Conservation (phyloP, 64 coral and sea anemone genomes). For the Trachythela sp. region DNA sequence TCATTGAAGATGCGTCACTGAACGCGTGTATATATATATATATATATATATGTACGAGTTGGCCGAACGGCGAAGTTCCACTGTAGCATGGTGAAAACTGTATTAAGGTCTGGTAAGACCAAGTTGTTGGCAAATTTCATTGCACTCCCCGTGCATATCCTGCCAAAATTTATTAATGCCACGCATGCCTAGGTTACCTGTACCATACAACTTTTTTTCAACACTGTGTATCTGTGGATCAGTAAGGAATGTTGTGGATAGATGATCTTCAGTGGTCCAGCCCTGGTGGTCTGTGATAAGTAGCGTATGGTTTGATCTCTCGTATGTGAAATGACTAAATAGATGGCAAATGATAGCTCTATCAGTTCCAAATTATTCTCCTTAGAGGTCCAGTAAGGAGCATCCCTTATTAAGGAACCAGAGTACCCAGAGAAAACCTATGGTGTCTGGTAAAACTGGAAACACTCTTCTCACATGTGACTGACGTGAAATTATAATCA, state of each 20-base stretch:
- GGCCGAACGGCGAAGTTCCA: too few relatives aligned
- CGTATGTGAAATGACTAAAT: slow-evolving; percentile 73
- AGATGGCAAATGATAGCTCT: not conserved
- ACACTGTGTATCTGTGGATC: slow-evolving; percentile 92
- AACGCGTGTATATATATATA: too few relatives aligned
- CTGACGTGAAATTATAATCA: too few relatives aligned
- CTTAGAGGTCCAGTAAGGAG: too few relatives aligned
- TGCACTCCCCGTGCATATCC: slow-evolving; percentile 79
- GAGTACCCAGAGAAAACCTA: too few relatives aligned
- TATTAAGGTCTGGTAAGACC: slow-evolving; percentile 45
- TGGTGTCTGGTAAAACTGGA: too few relatives aligned
- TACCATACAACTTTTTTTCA: slow-evolving; percentile 78
- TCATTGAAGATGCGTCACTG: too few relatives aligned
- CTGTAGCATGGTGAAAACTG: too few relatives aligned
- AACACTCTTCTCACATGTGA: too few relatives aligned
- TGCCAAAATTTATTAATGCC: slow-evolving; percentile 84
- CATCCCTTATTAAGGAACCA: too few relatives aligned
- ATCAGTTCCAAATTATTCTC: not conserved
- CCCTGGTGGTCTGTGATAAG: slow-evolving; percentile 90
- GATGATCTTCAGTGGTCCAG: slow-evolving; percentile 59
- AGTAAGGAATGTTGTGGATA: slow-evolving; percentile 76
- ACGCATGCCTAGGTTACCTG: slow-evolving; percentile 58
- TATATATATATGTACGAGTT: too few relatives aligned
- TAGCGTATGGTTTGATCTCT: slow-evolving; percentile 59
- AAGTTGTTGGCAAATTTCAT: slow-evolving; percentile 64